phyloP scores from a whole-genome alignment of 1,140 invertebrate species.

The Zaprionus ghesquierei region DNA sequence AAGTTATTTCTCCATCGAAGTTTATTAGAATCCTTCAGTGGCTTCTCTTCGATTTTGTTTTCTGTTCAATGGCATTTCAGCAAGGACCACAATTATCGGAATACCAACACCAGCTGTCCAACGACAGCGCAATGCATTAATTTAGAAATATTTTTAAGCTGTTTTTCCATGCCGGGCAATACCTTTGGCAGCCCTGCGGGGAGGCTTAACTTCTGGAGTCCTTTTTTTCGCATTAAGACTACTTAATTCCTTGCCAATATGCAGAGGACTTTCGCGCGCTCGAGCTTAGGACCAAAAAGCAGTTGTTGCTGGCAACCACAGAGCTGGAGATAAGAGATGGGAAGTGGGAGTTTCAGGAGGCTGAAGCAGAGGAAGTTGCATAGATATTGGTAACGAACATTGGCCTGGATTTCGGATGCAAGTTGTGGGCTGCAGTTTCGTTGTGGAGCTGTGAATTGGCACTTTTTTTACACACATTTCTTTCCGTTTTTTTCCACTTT shows the following conservation, averaged over 20 bases:
- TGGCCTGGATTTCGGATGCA: slow-evolving; percentile 54
- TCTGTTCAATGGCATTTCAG: not conserved
- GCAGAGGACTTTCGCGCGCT: slow-evolving; percentile 21
- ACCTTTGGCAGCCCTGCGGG: slow-evolving; percentile 18
- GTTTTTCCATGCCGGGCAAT: slow-evolving; percentile 6
- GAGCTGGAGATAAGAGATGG: slow-evolving; percentile 41
- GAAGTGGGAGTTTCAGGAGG: slow-evolving; percentile 29
- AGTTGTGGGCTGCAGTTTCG: slow-evolving; percentile 55
- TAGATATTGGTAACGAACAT: slow-evolving; percentile 54
- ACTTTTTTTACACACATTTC: slow-evolving; percentile 46
- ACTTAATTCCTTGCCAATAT: slow-evolving; percentile 70
- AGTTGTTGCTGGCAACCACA: slow-evolving; percentile 73
- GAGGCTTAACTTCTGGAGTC: slow-evolving; percentile 52
- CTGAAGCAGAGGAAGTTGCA: slow-evolving; percentile 57
- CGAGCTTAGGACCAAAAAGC: slow-evolving; percentile 48
- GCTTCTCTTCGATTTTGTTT: not conserved
- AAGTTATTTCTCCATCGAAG: not conserved
- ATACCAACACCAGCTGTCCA: slow-evolving; percentile 18
- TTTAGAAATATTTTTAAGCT: slow-evolving; percentile 65
- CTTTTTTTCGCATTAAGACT: slow-evolving; percentile 55
- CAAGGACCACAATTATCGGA: slow-evolving; percentile 46
- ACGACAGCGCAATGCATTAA: slow-evolving; percentile 44
- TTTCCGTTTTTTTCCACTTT: not conserved
- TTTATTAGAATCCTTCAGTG: slow-evolving; percentile 7
- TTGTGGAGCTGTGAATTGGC: slow-evolving; percentile 56